phyloP scores from a whole-genome alignment of 1,140 invertebrate genomes.

The Lethocerus indicus region DNA sequence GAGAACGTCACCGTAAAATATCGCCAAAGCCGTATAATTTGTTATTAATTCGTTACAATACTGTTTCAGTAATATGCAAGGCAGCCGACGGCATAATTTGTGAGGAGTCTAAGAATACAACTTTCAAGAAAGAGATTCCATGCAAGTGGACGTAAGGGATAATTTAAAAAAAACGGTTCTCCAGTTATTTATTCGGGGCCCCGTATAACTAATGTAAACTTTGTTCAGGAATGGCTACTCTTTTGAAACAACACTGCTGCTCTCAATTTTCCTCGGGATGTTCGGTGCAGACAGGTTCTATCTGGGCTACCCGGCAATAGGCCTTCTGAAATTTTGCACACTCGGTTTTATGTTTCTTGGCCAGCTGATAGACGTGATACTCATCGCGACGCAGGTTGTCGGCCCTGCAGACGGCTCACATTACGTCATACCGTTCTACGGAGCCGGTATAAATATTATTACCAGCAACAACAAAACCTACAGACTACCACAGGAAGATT shows the following conservation, averaged over 20 bases:
- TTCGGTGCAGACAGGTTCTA: conserved; percentile 97
- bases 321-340: conserved; percentile 85
- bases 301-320: conserved; percentile 88
- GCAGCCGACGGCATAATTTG: conserved; percentile 70
- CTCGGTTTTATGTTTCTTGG: conserved; percentile 94
- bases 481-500: conserved; percentile 63
- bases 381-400: conserved; percentile 86
- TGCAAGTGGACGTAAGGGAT: conserved; percentile 87
- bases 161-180: too few species aligned
- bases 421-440: conserved; percentile 89
- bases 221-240: conserved; percentile 71
- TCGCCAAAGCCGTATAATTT: too few species aligned
- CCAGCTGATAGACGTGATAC: conserved; percentile 83
- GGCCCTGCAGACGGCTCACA: conserved; percentile 92
- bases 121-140: conserved; percentile 63
- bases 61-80: conserved; percentile 55
- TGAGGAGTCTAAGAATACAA: conserved; percentile 54
- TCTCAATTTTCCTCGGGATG: conserved; percentile 93
- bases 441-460: conserved; percentile 64
- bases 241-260: conserved; percentile 75
- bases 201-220: background rate
- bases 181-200: background rate
- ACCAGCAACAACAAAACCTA: conserved; percentile 73
- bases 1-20: too few species aligned
- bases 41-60: too few species aligned